A percentile compares a stretch with the other conserved stretches of the same genome.
Evolutionary conservation across 2,888 invertebrate species (phyloP).

Genomic region (Lithodes maja): DNA sequence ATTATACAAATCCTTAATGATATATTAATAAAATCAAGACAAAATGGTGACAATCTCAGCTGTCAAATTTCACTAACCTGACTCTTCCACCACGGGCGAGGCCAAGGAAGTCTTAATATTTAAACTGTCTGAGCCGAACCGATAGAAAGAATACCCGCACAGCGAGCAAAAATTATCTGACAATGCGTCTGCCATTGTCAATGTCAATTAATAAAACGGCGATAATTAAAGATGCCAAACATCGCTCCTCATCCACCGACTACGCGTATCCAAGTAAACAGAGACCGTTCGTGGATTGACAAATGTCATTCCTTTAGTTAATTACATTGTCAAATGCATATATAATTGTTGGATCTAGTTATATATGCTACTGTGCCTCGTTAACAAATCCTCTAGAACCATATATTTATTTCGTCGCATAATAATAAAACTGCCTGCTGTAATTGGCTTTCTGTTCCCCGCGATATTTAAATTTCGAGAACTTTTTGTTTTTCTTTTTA

Average conservation of each 20-base stretch:
- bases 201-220: neutral
- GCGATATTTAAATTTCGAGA: too few species aligned
- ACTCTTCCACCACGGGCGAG: slow-evolving; percentile 43
- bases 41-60: neutral
- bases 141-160: slow-evolving; percentile 49
- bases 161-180: slow-evolving; percentile 55
- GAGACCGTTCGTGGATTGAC: neutral
- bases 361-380: too few species aligned
- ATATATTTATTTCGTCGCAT: too few species aligned
- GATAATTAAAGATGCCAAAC: neutral
- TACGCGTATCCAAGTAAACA: neutral
- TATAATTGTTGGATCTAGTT: too few species aligned
- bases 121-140: slow-evolving; percentile 34
- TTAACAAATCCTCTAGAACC: too few species aligned
- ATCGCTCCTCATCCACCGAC: neutral
- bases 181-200: slow-evolving; percentile 55
- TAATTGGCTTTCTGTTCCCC: too few species aligned
- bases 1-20: neutral
- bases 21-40: neutral
- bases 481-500: too few species aligned
- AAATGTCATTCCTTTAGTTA: too few species aligned
- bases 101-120: slow-evolving; percentile 49
- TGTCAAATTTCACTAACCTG: slow-evolving; percentile 21
- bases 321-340: too few species aligned
- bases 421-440: too few species aligned